Evolutionary conservation across 1,140 invertebrate genomes (phyloP).

Genomic region (Heliconius hermathena): DNA sequence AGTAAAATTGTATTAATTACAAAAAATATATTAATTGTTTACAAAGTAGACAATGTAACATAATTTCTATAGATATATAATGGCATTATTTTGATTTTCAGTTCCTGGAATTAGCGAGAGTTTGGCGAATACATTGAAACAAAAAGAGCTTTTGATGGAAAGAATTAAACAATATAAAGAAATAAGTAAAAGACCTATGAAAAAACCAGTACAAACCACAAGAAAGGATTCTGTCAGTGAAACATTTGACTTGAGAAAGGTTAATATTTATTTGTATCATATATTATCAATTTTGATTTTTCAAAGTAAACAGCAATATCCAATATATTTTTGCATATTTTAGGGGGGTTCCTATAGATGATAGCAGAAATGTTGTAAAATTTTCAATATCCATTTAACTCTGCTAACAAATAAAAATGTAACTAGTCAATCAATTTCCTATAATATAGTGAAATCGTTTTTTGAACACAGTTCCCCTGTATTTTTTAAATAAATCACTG

Average conservation of each 20-base stretch:
- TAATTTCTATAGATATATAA: constrained; percentile 3
- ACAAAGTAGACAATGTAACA: neutral
- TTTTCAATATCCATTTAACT: too few species aligned
- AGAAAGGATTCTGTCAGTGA: constrained; percentile 53
- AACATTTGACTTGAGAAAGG: constrained; percentile 55
- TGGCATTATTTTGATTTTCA: constrained; percentile 42
- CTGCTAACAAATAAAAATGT: too few species aligned
- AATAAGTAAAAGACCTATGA: constrained; percentile 70
- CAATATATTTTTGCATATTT: too few species aligned
- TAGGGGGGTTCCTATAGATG: too few species aligned
- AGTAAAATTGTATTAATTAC: too few species aligned
- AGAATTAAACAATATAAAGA: constrained; percentile 78
- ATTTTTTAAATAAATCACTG: too few species aligned
- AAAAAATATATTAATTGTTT: neutral
- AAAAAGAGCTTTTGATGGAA: constrained; percentile 75
- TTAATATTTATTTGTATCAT: constrained; percentile 23
- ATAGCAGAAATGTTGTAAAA: too few species aligned
- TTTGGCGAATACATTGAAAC: constrained; percentile 75
- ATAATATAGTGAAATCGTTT: too few species aligned
- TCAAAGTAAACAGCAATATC: too few species aligned
- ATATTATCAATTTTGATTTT: too few species aligned
- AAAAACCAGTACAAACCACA: constrained; percentile 48
- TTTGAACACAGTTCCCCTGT: too few species aligned
- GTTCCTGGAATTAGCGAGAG: constrained; percentile 79
- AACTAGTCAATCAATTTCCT: too few species aligned